Evolutionary conservation across 1,140 invertebrate genomes (phyloP).

Genomic region (Hylaeus volcanicus): DNA sequence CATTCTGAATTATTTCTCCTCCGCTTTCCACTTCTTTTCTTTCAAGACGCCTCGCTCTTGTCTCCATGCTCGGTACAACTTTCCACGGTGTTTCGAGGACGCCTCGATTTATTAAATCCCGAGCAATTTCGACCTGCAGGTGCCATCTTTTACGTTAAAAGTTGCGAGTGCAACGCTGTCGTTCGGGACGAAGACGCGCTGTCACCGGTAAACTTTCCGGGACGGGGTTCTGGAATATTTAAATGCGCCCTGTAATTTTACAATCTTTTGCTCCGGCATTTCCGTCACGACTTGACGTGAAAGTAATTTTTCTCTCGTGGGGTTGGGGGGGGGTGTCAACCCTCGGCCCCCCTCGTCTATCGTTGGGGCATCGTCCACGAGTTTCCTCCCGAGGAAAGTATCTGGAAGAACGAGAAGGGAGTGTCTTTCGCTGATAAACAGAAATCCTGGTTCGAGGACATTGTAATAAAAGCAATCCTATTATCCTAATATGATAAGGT

Average conservation of each 20-base stretch:
- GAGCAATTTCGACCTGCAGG: constrained; percentile 32
- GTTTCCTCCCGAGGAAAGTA: constrained; percentile 11
- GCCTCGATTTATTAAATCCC: constrained; percentile 29
- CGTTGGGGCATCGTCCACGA: constrained; percentile 18
- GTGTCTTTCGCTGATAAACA: constrained; percentile 70
- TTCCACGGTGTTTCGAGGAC: constrained; percentile 9
- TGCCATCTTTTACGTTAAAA: constrained; percentile 16
- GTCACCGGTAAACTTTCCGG: constrained; percentile 20
- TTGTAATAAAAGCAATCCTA: constrained; percentile 67
- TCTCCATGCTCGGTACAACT: neutral
- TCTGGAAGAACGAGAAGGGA: constrained; percentile 54
- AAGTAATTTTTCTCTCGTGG: constrained; percentile 65
- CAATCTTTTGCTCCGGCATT: constrained; percentile 59
- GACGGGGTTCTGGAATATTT: constrained; percentile 53
- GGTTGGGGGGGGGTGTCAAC: too few relatives aligned
- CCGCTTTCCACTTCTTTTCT: neutral
- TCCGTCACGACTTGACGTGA: constrained; percentile 61
- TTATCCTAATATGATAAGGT: constrained; percentile 66
- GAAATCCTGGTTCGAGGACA: constrained; percentile 62
- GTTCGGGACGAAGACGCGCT: constrained; percentile 28
- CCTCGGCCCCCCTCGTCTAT: neutral
- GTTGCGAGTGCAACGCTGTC: neutral
- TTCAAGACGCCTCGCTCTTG: neutral
- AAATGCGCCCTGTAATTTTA: constrained; percentile 63
- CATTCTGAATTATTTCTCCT: neutral